Conservation (phyloP, 2,797 vertebrate species). For the Choloepus didactylus region DNA sequence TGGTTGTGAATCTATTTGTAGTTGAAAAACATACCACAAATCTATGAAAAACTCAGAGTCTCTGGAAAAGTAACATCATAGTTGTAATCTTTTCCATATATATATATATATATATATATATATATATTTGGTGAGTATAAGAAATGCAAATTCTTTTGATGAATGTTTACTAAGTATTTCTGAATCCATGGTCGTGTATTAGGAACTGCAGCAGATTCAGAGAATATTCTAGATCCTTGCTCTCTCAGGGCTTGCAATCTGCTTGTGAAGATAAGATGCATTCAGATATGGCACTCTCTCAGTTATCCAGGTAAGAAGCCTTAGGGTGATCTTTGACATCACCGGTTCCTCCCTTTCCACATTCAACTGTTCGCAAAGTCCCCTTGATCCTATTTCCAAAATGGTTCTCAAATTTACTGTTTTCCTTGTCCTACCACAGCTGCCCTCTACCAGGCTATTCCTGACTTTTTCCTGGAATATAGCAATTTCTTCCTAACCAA, state of each 20-base stretch:
- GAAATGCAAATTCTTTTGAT: neutral
- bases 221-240: no score
- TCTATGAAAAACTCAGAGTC: neutral
- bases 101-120: neutral
- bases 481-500: neutral
- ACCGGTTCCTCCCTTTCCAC: neutral
- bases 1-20: neutral
- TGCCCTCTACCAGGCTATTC: neutral
- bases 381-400: neutral
- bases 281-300: fast-evolving
- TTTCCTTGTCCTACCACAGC: neutral
- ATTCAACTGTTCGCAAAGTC: neutral
- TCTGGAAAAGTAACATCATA: neutral
- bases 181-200: neutral
- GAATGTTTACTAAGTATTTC: neutral
- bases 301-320: neutral
- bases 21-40: neutral
- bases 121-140: neutral
- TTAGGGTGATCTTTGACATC: neutral
- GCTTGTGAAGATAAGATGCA: neutral
- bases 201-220: neutral
- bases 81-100: neutral
- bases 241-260: neutral
- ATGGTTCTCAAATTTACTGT: neutral
- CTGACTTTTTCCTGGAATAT: neutral